Base-by-base conservation (phyloP, 2,888 invertebrate genomes). In the Pedicia rivosa region DNA sequence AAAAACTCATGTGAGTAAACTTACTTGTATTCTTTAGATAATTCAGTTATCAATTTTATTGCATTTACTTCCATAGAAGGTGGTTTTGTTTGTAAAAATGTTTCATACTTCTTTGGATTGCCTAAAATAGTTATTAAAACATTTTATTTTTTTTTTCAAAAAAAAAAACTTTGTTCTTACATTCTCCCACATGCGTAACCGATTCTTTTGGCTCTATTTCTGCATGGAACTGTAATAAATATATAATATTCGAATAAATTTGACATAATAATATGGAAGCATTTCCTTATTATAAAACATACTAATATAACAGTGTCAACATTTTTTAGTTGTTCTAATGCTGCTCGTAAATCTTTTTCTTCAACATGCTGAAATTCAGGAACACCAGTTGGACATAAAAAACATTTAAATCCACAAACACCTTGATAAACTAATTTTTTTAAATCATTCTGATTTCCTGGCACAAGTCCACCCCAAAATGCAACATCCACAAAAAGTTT, bases 391-490 rank as follows among this genome's bases (percentile, higher is more conserved):
- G 74, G 71, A 46, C 72, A 72, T 3, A 81, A 58, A 42, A 78
- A 78, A 51, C 79, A 78, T 57, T 80, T 79, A 46, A 81, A 74
- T 2, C 80, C 81, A 20, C 78, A 72, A 1, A 78, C 78, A 2
- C 80, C 80, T 36, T 68, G 70, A 7, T 65, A 56, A 2, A 78
- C 63, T 41, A 80, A 56, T 7, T 65, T 62, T 24, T 57, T 54
- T 17, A 78, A 54, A 2, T 74, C 70, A 42, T 64, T 72, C 53
- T 68, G 57, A 55, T 79, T 80, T 40, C 67, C 72, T 1, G 74
- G 75, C 33, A 78, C 66, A 2, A 80, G 66, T n/a, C 79, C 80
- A n/a, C 79, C 80, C 80, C 80, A 81, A 55, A 80, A 79, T 3
- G 71, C 80, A 30, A 80, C 72, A 51, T 81, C 79, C 0, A 78